phyloP scores from a whole-genome alignment of 2,888 invertebrate genomes.

The Nebria salina region DNA sequence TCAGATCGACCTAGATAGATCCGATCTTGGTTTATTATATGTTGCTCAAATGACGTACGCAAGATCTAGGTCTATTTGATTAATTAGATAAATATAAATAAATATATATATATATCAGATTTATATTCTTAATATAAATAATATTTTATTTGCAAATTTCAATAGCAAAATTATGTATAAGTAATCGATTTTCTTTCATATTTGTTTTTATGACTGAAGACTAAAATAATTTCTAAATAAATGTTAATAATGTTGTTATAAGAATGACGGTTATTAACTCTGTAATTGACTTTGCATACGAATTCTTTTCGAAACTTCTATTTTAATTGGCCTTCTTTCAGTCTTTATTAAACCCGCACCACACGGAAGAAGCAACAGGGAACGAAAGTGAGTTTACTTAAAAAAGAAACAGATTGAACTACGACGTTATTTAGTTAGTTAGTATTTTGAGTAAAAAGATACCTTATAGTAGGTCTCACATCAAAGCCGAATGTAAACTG shows the following conservation, averaged over 20 bases:
- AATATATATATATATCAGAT: background rate
- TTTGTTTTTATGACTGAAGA: too few species aligned
- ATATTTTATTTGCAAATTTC: background rate
- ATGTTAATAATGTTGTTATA: background rate
- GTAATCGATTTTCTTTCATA: too few species aligned
- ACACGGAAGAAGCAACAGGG: background rate
- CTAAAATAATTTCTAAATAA: too few species aligned
- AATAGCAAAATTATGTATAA: too few species aligned
- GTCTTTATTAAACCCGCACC: background rate
- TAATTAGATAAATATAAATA: background rate
- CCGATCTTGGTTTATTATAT: background rate
- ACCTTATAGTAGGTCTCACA: constrained; percentile 5
- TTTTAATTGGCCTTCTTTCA: constrained; percentile 19
- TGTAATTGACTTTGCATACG: background rate
- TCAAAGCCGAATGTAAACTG: constrained; percentile 22
- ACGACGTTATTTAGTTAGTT: background rate
- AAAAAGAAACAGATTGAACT: background rate
- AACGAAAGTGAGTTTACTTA: background rate
- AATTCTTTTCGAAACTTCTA: background rate
- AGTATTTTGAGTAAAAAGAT: constrained; percentile 7
- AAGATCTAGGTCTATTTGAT: too few species aligned
- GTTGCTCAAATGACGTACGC: background rate
- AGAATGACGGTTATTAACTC: background rate
- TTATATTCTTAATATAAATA: background rate
- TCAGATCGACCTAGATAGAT: background rate